A percentile compares a stretch with the other conserved stretches of the same genome.
Conservation (phyloP, 2,113 vertebrate species). For the Sinocyclocheilus grahami region DNA sequence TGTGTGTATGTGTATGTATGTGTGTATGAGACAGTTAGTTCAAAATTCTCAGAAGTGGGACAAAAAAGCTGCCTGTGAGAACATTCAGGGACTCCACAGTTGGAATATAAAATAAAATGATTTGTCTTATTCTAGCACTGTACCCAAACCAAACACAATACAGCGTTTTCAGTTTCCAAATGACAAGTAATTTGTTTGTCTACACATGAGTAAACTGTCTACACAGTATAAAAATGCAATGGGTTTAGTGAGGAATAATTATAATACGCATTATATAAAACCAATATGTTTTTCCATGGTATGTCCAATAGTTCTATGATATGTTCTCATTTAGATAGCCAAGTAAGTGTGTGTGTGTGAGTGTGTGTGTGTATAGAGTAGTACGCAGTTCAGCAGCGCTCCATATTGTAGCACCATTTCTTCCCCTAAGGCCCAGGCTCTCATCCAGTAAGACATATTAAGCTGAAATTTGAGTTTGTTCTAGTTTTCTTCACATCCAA, state of each 20-base stretch:
- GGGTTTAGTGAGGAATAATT: too few relatives aligned
- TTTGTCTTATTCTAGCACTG: background rate
- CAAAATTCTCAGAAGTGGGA: background rate
- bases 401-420: background rate
- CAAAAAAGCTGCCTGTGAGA: background rate
- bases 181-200: background rate
- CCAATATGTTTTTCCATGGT: background rate
- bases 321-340: background rate
- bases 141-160: background rate
- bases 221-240: background rate
- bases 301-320: background rate
- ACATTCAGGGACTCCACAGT: background rate
- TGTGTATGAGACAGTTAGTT: background rate
- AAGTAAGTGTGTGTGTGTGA: background rate
- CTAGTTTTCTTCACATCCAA: background rate
- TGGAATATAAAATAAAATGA: background rate
- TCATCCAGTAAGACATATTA: background rate
- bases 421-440: background rate
- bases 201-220: background rate
- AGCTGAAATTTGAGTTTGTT: background rate
- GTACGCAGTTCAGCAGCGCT: background rate
- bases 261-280: background rate
- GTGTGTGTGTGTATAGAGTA: background rate
- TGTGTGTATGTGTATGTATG: background rate
- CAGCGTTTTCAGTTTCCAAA: background rate